Conservation (phyloP, 2,888 invertebrate genomes). For the Scrobipalpa atriplicella region DNA sequence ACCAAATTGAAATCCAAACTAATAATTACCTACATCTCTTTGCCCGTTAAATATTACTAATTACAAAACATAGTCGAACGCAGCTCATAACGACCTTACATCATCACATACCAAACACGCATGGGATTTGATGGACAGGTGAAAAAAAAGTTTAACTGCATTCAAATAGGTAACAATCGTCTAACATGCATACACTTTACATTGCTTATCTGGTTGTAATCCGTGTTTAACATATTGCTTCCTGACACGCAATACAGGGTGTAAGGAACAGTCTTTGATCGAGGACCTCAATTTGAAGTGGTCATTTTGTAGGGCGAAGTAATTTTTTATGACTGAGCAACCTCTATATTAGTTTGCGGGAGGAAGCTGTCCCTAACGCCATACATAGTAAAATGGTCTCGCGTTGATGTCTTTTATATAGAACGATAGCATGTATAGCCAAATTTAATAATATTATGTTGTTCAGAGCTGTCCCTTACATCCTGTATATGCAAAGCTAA, state of each 20-base stretch:
- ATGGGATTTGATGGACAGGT: conserved; percentile 32
- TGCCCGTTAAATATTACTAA: conserved; percentile 15
- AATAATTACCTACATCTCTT: conserved; percentile 14
- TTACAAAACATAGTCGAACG: conserved; percentile 20
- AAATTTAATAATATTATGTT: too few relatives aligned
- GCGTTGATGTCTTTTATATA: not conserved
- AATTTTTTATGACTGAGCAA: too few relatives aligned
- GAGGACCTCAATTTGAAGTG: too few relatives aligned
- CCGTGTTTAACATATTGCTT: conserved; percentile 21
- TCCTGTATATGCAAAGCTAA: not conserved
- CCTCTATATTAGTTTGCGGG: too few relatives aligned
- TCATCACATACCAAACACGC: conserved; percentile 28
- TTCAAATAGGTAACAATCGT: not conserved
- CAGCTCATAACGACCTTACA: conserved; percentile 26
- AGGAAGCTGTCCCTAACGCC: too few relatives aligned
- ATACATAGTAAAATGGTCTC: too few relatives aligned
- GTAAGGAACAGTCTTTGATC: too few relatives aligned
- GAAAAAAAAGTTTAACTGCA: conserved; percentile 18
- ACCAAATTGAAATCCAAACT: conserved; percentile 16
- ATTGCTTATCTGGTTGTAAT: conserved; percentile 15
- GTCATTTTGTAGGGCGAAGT: too few relatives aligned
- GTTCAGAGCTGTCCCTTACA: too few relatives aligned
- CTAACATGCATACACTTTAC: conserved; percentile 13
- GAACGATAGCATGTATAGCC: too few relatives aligned
- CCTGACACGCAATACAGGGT: not conserved